These are phyloP conservation scores for Sebastes minor DNA, from an alignment of 2,797 vertebrate genomes.

Conservation along the genomic window DNA sequence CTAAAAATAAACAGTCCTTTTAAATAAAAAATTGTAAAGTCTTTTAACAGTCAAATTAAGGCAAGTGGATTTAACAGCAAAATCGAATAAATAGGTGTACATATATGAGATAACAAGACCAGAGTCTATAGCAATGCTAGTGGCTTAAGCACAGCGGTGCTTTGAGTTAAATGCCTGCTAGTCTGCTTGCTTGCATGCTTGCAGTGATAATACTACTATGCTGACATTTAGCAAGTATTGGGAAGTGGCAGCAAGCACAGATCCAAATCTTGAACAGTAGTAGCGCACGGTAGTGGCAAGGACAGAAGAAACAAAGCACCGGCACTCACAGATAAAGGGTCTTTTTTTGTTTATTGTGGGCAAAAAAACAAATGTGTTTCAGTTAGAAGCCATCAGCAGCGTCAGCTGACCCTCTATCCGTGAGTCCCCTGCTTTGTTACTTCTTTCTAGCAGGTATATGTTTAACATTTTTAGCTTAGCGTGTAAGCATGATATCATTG, in stretches of 20 bases:
- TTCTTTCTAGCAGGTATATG: background rate
- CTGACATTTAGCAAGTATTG: background rate
- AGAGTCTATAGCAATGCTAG: background rate
- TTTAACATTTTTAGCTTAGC: background rate
- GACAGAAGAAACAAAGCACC: too few relatives aligned
- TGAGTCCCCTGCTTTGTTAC: too few relatives aligned
- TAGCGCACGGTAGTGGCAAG: too few relatives aligned
- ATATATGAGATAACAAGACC: background rate
- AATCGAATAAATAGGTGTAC: background rate
- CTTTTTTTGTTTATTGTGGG: too few relatives aligned
- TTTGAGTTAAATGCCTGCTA: background rate
- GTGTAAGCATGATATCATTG: background rate
- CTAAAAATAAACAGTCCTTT: slow-evolving; percentile 19
- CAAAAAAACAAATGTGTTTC: too few relatives aligned
- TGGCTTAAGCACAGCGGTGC: background rate
- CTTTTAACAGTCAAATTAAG: background rate
- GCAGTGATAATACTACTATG: background rate
- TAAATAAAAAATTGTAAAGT: background rate
- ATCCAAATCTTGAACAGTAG: too few relatives aligned
- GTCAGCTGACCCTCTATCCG: too few relatives aligned
- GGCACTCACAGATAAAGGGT: too few relatives aligned
- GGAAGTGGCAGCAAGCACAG: too few relatives aligned
- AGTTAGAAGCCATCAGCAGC: too few relatives aligned
- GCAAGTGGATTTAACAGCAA: background rate
- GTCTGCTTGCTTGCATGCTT: background rate